Conservation (phyloP, 2,888 invertebrate genomes). For the Aphrophora alni region DNA sequence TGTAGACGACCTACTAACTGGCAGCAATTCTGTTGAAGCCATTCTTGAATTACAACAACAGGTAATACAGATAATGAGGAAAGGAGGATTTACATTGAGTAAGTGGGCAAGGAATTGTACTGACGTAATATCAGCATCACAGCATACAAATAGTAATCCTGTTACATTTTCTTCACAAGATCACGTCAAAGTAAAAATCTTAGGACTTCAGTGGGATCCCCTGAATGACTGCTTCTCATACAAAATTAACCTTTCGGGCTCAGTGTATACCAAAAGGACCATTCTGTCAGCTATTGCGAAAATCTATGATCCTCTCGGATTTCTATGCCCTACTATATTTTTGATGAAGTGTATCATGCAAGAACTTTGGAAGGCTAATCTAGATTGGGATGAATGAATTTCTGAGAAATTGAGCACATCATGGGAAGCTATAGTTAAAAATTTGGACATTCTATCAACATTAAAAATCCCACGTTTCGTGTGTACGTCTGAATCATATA, state of each 20-base stretch:
- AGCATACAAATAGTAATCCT: neutral
- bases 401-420: neutral
- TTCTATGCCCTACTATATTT: conserved; percentile 21
- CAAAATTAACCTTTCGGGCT: neutral
- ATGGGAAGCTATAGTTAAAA: conserved; percentile 15
- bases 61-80: neutral
- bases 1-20: conserved; percentile 19
- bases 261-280: conserved; percentile 3
- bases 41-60: conserved; percentile 7
- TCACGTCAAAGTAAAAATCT: neutral
- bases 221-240: conserved; percentile 12
- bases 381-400: conserved; percentile 28
- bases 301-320: conserved; percentile 25
- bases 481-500: neutral
- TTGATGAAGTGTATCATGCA: conserved; percentile 34
- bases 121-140: neutral
- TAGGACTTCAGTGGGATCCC: conserved; percentile 22
- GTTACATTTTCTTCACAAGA: too few relatives aligned
- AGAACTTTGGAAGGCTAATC: conserved; percentile 14
- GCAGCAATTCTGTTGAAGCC: neutral
- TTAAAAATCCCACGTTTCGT: conserved; percentile 15
- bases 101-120: conserved; percentile 8
- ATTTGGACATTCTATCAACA: neutral
- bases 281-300: conserved; percentile 19
- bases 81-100: conserved; percentile 18